Evolutionary conservation across 2,113 vertebrate species (phyloP).

Genomic region (Phaethornis superciliosus): DNA sequence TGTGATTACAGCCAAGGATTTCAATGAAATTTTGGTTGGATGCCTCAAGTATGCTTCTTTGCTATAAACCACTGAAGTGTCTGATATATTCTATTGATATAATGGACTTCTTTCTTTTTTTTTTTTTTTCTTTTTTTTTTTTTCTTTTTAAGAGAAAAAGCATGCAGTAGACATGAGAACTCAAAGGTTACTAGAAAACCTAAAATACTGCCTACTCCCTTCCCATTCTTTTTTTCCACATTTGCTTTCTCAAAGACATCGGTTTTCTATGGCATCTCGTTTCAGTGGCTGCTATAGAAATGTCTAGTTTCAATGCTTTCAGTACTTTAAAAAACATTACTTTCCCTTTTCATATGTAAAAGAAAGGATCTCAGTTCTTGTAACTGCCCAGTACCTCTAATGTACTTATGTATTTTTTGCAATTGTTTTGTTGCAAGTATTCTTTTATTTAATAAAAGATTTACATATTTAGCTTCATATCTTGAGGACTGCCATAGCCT

Average conservation of each 20-base stretch:
- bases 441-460: neutral
- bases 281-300: conserved; percentile 39
- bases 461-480: neutral
- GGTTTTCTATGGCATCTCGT: conserved; percentile 28
- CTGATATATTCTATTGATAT: neutral
- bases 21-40: neutral
- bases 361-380: neutral
- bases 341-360: neutral
- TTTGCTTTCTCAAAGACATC: conserved; percentile 1
- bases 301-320: neutral
- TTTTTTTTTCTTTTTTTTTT: neutral
- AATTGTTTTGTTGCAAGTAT: neutral
- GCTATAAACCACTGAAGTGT: conserved; percentile 5
- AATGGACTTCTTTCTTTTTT: neutral
- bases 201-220: neutral
- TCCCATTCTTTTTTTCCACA: neutral
- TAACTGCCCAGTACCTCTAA: neutral
- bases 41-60: conserved; percentile 9
- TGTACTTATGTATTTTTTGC: neutral
- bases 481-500: neutral
- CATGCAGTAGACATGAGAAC: neutral
- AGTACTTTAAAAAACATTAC: neutral
- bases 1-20: conserved; percentile 2
- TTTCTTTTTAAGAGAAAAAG: neutral
- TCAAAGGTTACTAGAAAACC: neutral